Evolutionary conservation across 2,888 invertebrate species (phyloP), one percentile per base, ranked within the genome.

Genomic region (Blastobasis adustella): DNA sequence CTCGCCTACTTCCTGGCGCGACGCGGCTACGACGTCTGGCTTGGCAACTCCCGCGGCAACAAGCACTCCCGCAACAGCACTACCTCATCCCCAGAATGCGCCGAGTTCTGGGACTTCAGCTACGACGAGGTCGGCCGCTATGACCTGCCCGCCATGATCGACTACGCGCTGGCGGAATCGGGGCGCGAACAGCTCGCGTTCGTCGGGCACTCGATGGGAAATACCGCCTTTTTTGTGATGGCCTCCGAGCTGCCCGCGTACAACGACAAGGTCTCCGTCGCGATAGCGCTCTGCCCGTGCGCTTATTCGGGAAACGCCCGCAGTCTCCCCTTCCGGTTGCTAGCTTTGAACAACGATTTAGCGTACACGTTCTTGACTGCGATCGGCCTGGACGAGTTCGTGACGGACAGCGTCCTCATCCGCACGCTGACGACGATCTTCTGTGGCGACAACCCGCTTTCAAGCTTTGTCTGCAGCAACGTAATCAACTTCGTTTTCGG

Each of bases 401-500:
- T n/a, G 8, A 8, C 42, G n/a, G n/a, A 7, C 8, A 6, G 8
- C n/a, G 71, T 73, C 3, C 73, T 93, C 8, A 70, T 90, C 47
- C 77, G 72, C 4, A 65, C 78, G 10, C 66, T 90, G 46, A 90
- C 89, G 53, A 52, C 65, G 10, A 36, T 75, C 0, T 60, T 89
- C 38, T 92, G 91, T 59, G 80, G 80, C 0, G 70, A 75, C 39
- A 78, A 77, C 2, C 73, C 81, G 0, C 60, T 85, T 1, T 72
- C 87, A 0, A 87, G 89, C 54, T 69, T 82, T 3, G 47, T 93
- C 0, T 94, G 94, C 71, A 81, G 89, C 53, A 90, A 91, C 57
- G 56, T 90, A 1, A 64, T 93, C 45, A 92, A 93, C 63, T 62
- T 92, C 39, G 68, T 91, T 0, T 83, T 85, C 23, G 94, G 94